These are phyloP conservation scores for Cuniculus paca DNA, from an alignment of 2,797 vertebrate genomes.

Conservation along the genomic window DNA sequence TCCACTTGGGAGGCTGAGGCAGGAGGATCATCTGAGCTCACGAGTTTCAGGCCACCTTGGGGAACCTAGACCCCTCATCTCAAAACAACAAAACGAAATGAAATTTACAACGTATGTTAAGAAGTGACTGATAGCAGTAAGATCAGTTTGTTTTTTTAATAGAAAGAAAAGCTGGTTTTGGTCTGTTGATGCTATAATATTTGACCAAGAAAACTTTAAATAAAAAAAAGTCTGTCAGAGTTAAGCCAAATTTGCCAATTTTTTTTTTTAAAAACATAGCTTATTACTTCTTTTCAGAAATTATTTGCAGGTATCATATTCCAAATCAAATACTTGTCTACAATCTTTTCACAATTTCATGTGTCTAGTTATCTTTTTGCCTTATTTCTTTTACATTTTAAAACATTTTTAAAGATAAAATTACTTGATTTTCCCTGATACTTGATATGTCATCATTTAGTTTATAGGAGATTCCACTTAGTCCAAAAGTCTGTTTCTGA, in stretches of 20 bases:
- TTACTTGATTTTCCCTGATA: neutral
- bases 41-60: neutral
- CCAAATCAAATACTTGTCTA: neutral
- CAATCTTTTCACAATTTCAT: neutral
- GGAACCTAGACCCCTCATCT: neutral
- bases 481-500: neutral
- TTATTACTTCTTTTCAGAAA: neutral
- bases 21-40: neutral
- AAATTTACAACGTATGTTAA: neutral
- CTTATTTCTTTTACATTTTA: neutral
- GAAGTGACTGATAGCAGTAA: neutral
- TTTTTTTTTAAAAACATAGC: neutral
- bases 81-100: neutral
- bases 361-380: neutral
- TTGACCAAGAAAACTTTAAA: conserved; percentile 25
- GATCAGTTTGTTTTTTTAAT: conserved; percentile 39
- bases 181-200: neutral
- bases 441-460: neutral
- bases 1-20: neutral
- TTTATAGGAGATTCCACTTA: neutral
- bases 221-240: neutral
- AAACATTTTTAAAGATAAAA: neutral
- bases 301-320: neutral
- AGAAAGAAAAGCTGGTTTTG: conserved; percentile 22
- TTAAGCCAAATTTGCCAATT: neutral